Evolutionary conservation across 2,888 invertebrate genomes (phyloP).

Genomic region (Cataglyphis albicans): DNA sequence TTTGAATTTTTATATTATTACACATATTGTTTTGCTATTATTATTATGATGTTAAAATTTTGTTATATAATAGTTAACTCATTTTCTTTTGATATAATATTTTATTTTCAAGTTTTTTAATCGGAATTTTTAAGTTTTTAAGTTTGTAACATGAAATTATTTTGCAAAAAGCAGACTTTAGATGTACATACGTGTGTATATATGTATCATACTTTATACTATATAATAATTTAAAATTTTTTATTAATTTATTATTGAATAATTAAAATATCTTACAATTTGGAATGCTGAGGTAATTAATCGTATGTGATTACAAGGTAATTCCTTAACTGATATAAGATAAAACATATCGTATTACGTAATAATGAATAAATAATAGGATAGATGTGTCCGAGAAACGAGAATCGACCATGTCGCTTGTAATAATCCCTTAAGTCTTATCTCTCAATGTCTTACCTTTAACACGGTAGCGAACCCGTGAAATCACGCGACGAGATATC

Average conservation of each 20-base stretch:
- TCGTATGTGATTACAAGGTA: background rate
- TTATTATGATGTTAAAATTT: background rate
- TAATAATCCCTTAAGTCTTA: conserved; percentile 52
- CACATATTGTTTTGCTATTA: background rate
- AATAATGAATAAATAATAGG: conserved; percentile 35
- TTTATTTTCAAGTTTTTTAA: background rate
- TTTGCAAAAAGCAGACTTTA: background rate
- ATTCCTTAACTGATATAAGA: conserved; percentile 25
- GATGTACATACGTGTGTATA: background rate
- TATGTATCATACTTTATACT: background rate
- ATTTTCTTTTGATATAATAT: background rate
- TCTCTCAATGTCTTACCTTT: conserved; percentile 47
- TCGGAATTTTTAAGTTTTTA: background rate
- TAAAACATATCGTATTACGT: conserved; percentile 14
- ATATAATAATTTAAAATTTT: background rate
- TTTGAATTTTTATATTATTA: background rate
- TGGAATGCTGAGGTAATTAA: conserved; percentile 18
- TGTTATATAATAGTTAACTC: background rate
- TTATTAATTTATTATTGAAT: conserved; percentile 32
- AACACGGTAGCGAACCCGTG: conserved; percentile 27
- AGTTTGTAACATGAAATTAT: background rate
- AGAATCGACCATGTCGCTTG: conserved; percentile 36
- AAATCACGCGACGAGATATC: conserved; percentile 52
- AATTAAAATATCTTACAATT: background rate
- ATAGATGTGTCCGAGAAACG: background rate